Evolutionary conservation across 2,797 vertebrate genomes (phyloP), one percentile per base, ranked within the genome.

Genomic region (Channallabes apus): DNA sequence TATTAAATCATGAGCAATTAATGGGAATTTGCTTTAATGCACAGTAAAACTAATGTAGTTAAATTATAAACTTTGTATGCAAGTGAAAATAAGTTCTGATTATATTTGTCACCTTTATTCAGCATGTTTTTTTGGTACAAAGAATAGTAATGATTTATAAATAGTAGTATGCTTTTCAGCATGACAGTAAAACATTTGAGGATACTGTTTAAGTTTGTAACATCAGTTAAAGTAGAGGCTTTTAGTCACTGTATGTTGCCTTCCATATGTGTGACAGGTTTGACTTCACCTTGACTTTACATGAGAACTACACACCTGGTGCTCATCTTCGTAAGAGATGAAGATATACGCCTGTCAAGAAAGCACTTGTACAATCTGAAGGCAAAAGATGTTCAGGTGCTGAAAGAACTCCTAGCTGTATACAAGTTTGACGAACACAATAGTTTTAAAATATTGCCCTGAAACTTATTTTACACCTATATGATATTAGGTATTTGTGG

Each of bases 1-100:
- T 90, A 86, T 85, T 87, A 86, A 80, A 85, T 2, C 71, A 17
- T 29, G 17, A 59, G 35, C 11, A 38, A 41, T 32, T 56, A 12
- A 56, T 76, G n/a, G 18, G n/a, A 58, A 20, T 56, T 56, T 76
- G n/a, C 51, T 18, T 32, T 17, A 18, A 73, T 54, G 24, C 22
- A 71, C 7, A 17, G 6, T 67, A 29, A 38, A 9, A 32, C 17
- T 0, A 38, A 46, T 77, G 75, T 18, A 35, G 18, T 14, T 77
- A 35, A 24, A 24, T 14, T 35, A 15, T 22, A 35, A 78, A 78
- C 24, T 6, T 38, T 6, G 24, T 29, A 56, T 15, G 29, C 35
- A 46, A 46, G 20, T 41, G 14, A 75, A 18, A 11, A 73, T 20
- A n/a, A 32, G 27, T 58, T 51, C 64, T 38, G 32, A 75, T 80